Percentiles rank a stretch among this genome's conserved stretches.
phyloP scores from a whole-genome alignment of 92 coral and sea anemone species.

The Heliopora coerulea region DNA sequence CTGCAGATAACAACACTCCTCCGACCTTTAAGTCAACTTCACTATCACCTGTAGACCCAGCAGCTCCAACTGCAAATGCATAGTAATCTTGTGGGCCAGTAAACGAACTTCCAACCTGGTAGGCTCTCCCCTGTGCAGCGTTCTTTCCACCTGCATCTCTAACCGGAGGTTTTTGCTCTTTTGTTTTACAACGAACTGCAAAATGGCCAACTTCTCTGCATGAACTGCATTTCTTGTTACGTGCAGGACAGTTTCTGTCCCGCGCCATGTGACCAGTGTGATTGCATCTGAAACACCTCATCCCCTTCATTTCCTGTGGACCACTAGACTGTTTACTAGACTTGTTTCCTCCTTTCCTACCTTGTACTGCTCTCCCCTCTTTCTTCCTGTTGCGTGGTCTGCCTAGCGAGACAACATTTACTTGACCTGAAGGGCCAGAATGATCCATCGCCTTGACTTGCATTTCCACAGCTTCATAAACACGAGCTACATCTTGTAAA shows the following conservation, averaged over 20 bases:
- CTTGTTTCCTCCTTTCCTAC: conserved; percentile 16
- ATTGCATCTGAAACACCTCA: conserved; percentile 41
- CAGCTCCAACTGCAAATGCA: conserved; percentile 36
- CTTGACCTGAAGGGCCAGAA: background rate
- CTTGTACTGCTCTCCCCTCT: background rate
- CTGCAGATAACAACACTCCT: conserved; percentile 40
- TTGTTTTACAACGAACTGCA: conserved; percentile 1
- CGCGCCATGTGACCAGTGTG: conserved; percentile 49
- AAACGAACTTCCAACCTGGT: background rate
- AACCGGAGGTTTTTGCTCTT: background rate
- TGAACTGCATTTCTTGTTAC: conserved; percentile 23
- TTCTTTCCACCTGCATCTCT: background rate
- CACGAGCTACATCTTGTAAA: conserved; percentile 55
- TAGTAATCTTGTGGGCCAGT: conserved; percentile 10
- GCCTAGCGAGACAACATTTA: conserved; percentile 13
- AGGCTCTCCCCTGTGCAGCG: background rate
- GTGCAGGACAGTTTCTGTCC: conserved; percentile 43
- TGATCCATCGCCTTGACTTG: conserved; percentile 36
- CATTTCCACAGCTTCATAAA: conserved; percentile 52
- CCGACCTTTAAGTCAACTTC: conserved; percentile 31
- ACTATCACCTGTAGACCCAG: background rate
- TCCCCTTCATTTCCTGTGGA: conserved; percentile 27
- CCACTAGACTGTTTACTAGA: conserved; percentile 27
- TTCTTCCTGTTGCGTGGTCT: conserved; percentile 4
- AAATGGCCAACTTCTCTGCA: conserved; percentile 36